phyloP scores from a whole-genome alignment of 2,113 vertebrate genomes.

The Potamarius usumacintae region DNA sequence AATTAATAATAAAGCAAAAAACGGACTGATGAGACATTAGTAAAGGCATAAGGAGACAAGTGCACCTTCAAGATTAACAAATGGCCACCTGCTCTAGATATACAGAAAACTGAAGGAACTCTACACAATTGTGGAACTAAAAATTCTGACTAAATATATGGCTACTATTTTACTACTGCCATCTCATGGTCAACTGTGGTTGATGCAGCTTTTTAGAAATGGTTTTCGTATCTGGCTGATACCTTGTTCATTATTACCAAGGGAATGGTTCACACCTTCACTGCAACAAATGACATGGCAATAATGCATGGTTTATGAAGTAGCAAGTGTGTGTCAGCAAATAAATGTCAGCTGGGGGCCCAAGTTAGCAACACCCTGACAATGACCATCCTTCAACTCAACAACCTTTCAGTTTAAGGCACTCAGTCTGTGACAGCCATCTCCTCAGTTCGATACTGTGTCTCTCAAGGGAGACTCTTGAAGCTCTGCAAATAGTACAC shows the following conservation, averaged over 20 bases:
- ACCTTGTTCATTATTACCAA: slow-evolving; percentile 12
- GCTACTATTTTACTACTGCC: slow-evolving; percentile 58
- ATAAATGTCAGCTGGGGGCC: not conserved
- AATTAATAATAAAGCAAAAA: not conserved
- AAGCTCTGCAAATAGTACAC: slow-evolving; percentile 4
- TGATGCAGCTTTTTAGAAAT: slow-evolving; percentile 58
- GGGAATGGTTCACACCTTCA: not conserved
- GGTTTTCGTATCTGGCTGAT: not conserved
- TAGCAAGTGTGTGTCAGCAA: not conserved
- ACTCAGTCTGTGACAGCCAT: not conserved
- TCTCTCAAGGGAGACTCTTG: not conserved
- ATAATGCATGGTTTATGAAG: slow-evolving; percentile 18
- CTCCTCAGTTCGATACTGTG: not conserved
- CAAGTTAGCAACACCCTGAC: not conserved
- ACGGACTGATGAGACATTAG: not conserved
- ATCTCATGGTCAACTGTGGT: slow-evolving; percentile 68
- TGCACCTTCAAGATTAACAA: not conserved
- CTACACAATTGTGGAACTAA: not conserved
- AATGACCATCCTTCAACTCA: not conserved
- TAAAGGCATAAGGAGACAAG: not conserved
- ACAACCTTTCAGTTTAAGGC: not conserved
- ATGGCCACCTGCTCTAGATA: not conserved
- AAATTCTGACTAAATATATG: not conserved
- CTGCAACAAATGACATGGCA: not conserved
- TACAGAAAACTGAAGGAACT: not conserved